Base-by-base conservation (phyloP, 2,113 vertebrate genomes). In the Neodontobutis hainanensis region DNA sequence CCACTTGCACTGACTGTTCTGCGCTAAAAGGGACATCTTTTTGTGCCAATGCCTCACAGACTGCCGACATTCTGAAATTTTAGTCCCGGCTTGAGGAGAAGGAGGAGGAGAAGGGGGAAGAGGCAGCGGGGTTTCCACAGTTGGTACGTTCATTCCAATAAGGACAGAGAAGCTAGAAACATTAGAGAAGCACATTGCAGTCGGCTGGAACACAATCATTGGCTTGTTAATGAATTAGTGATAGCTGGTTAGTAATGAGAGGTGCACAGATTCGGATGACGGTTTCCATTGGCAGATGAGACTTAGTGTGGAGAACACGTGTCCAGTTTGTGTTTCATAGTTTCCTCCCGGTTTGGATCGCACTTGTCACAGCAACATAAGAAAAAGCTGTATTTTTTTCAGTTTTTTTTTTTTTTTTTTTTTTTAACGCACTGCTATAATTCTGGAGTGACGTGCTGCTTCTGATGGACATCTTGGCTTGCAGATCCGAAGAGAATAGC, bases 391-490 rank as follows among this genome's bases (percentile, higher is more conserved):
- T 46, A n/a, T n/a, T n/a, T n/a, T n/a, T n/a, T n/a, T n/a, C n/a
- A n/a, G n/a, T 47, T 61, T 49, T 32, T 32, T 58, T 40, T 34
- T 14, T 55, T 57, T 47, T 61, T 49, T 32, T 32, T 58, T 40
- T 34, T 14, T 55, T 57, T 57, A 42, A 53, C 51, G 51, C 51
- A 34, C 10, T 53, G 51, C 51, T 57, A 10, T 57, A n/a, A 16
- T 19, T 68, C 70, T 19, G 70, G 47, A 70, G 82, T 80, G 87
- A 88, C 89, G 84, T 88, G 88, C 87, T 88, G 78, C 89, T 90
- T 88, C 92, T 95, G 89, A 94, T 93, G 92, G 94, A 93, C 93
- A 94, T 95, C 90, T 91, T 94, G 92, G 92, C 90, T 89, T 93
- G 88, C 89, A 89, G 91, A 89, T 83, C 91, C 79, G 91, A 93